Evolutionary conservation across 1,140 invertebrate species (phyloP).

Genomic region (Apocrypta bakeri): DNA sequence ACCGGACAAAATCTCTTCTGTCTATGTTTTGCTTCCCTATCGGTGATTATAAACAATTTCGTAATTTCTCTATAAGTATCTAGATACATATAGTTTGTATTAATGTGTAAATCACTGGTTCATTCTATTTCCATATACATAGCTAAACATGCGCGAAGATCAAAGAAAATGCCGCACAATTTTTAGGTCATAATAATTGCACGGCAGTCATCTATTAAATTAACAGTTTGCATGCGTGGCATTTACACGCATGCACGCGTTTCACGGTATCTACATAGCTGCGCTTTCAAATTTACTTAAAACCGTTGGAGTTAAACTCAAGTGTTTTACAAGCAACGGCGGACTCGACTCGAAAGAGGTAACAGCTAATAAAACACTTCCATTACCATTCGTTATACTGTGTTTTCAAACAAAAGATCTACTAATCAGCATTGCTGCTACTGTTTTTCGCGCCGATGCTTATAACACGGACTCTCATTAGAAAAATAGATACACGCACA

Average conservation of each 20-base stretch:
- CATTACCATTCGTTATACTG: not conserved
- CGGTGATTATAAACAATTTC: not conserved
- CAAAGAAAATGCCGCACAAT: not conserved
- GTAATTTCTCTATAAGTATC: no score
- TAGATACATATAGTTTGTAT: no score
- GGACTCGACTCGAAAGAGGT: slow-evolving; percentile 4
- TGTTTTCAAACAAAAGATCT: slow-evolving; percentile 15
- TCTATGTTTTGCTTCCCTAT: not conserved
- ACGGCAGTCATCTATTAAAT: not conserved
- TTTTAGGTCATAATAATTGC: not conserved
- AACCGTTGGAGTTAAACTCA: not conserved
- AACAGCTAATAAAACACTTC: slow-evolving; percentile 22
- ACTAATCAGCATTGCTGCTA: no score
- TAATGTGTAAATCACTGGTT: no score
- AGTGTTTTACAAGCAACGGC: slow-evolving; percentile 18
- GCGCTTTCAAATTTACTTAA: not conserved
- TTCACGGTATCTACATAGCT: not conserved
- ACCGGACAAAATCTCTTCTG: not conserved
- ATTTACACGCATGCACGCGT: not conserved
- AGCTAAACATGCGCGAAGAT: no score
- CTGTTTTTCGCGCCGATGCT: not conserved
- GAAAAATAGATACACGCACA: no score
- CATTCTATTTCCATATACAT: no score
- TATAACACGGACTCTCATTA: not conserved
- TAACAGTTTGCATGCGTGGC: not conserved